Base-by-base conservation (phyloP, 2,797 vertebrate species). In the Florisuga fusca region DNA sequence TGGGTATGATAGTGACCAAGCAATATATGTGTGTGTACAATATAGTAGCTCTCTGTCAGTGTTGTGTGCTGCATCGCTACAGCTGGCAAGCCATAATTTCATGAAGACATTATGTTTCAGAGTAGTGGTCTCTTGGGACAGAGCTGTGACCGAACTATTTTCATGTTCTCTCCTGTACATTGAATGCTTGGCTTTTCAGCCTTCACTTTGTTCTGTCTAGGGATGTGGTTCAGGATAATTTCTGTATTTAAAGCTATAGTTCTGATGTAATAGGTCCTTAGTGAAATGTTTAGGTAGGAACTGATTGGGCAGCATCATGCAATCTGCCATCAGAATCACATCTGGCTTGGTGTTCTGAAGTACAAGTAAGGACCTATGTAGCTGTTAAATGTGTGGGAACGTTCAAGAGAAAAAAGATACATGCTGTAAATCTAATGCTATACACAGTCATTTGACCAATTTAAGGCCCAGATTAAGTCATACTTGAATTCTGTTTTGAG, bases 261-360 rank as follows among this genome's bases (percentile, higher is more conserved):
- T 81, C 26, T 80, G 23, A 29, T 41, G 66, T 0, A 2, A 0
- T 34, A 17, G 38, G 17, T 12, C 43, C 86, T 68, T 19, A 55
- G 31, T 36, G 41, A 84, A 68, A 2, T 29, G 10, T 76, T 84
- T 48, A 46, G 53, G 9, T 14, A 63, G 31, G 12, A 82, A 25
- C 3, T 33, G 25, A 25, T 66, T 20, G 20, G 33, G 31, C 20
- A 84, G 36, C n/a, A 33, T 58, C 15, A 9, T 63, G 19, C 12
- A 55, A 23, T 23, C n/a, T 79, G 14, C 41, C 2, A 1, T 46
- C 45, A 43, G 48, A 31, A 31, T n/a, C 1, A 1, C 19, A 15
- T 38, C 33, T 74, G 31, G 3, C n/a, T 89, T 66, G 20, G 62
- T 71, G 34, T 25, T 69, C 31, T 11, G 6, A 78, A 18, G 16